Conservation (phyloP, 1,140 invertebrate species). For the Drosophila pseudoananassae region DNA sequence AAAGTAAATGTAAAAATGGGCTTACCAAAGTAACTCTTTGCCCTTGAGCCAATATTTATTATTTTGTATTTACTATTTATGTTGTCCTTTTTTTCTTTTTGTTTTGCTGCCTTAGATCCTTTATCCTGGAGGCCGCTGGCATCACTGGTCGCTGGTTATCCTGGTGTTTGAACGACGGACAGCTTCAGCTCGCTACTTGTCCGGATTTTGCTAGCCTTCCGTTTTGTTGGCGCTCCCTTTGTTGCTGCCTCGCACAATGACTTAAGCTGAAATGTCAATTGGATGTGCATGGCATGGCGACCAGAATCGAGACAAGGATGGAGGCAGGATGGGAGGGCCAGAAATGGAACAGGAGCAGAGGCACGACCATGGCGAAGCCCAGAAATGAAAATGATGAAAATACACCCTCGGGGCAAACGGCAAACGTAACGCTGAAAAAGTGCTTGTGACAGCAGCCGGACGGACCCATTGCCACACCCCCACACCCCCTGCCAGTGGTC, state of each 20-base stretch:
- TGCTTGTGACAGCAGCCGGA: conserved; percentile 73
- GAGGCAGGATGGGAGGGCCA: not conserved
- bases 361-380: conserved; percentile 24
- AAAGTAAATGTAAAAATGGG: not conserved
- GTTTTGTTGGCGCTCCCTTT: conserved; percentile 58
- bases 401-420: conserved; percentile 69
- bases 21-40: not conserved
- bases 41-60: not conserved
- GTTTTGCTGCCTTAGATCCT: not conserved
- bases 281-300: conserved; percentile 64
- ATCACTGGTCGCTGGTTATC: conserved; percentile 22
- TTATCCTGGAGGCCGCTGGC: not conserved
- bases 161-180: conserved; percentile 65
- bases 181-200: conserved; percentile 65
- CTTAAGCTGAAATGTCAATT: conserved; percentile 82
- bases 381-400: conserved; percentile 76
- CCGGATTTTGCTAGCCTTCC: conserved; percentile 54
- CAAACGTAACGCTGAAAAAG: conserved; percentile 72
- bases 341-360: conserved; percentile 7
- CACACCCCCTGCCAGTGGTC: not conserved
- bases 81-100: not conserved
- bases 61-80: not conserved
- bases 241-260: conserved; percentile 72
- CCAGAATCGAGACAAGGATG: conserved; percentile 31
- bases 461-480: not conserved